Base-by-base conservation (phyloP, 2,888 invertebrate species). In the Drosophila rubida region DNA sequence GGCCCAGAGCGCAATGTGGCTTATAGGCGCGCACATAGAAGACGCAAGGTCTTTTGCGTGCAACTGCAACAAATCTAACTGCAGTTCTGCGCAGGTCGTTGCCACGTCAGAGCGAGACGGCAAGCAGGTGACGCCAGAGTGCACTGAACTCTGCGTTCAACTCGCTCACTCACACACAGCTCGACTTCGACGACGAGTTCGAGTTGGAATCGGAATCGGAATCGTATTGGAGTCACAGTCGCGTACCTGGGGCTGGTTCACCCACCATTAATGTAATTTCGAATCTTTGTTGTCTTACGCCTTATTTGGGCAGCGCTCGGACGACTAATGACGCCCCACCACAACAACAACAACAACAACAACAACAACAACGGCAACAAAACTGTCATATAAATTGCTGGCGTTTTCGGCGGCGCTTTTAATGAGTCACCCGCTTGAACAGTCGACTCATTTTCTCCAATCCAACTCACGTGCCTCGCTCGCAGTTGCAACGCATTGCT, bases 41-140 rank as follows among this genome's bases (percentile, higher is more conserved):
- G 80, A 78, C 75, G 80, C 89, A 88, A 85, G 85, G 85, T 88
- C 89, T 85, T 85, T 85, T 87, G 82, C 82, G 80, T 88, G 88
- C 71, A 88, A 78, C 55, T 77, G 85, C 84, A 78, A 65, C 55
- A 83, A 80, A 87, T 76, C 80, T 88, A 86, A 77, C 80, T 79
- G 87, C 88, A 86, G 69, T 77, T 87, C 81, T 87, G 85, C 89
- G 87, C 81, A 81, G 81, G 85, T 88, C 87, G 88, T 88, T 85
- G 89, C 71, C 82, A 77, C 77, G 48, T 32, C 67, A 74, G 32
- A 30, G 25, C 11, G 51, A 51, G 66, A 67, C 57, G 41, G 57
- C 14, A 9, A 19, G 70, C 68, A 85, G 60, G 46, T 69, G 78
- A 64, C 60, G 75, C 25, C 54, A 32, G 62, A 74, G 74, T 73